Evolutionary conservation across 2,797 vertebrate species (phyloP).

Genomic region (Macropodus opercularis): DNA sequence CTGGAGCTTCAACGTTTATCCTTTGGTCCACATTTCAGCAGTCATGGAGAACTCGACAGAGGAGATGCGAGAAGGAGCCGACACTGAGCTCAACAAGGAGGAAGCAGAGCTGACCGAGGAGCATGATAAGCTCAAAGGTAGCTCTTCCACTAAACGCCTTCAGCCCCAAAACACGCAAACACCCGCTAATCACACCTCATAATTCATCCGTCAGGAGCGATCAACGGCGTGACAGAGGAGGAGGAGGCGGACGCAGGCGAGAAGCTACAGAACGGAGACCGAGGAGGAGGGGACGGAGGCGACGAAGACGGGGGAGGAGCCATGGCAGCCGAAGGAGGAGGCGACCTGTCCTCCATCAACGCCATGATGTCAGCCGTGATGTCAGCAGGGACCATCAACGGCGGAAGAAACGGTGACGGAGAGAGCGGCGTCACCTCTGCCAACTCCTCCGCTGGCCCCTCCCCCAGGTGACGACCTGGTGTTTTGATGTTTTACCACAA

Average conservation of each 20-base stretch:
- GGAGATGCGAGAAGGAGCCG: conserved; percentile 56
- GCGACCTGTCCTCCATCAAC: conserved; percentile 90
- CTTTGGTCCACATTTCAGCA: conserved; percentile 25
- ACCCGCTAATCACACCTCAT: not conserved
- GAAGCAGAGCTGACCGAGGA: conserved; percentile 59
- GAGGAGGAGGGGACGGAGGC: conserved; percentile 34
- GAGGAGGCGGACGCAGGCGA: conserved; percentile 37
- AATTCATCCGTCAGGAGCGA: conserved; percentile 24
- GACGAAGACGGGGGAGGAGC: conserved; percentile 32
- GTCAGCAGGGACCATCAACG: conserved; percentile 83
- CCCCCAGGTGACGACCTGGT: conserved; percentile 61
- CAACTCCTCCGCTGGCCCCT: conserved; percentile 59
- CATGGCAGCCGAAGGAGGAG: conserved; percentile 66
- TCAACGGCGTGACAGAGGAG: conserved; percentile 45
- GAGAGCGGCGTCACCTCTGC: conserved; percentile 52
- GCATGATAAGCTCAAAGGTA: conserved; percentile 65
- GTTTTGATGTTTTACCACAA: too few species aligned
- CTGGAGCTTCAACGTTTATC: not conserved
- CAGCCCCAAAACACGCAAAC: too few species aligned
- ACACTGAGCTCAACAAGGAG: conserved; percentile 26
- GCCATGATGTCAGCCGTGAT: conserved; percentile 96
- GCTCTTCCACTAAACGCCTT: too few species aligned
- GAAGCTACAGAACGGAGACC: conserved; percentile 57
- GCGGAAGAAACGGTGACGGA: conserved; percentile 74
- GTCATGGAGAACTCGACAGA: conserved; percentile 76